Evolutionary conservation across 2,888 invertebrate genomes (phyloP).

Genomic region (Taenaris catops): DNA sequence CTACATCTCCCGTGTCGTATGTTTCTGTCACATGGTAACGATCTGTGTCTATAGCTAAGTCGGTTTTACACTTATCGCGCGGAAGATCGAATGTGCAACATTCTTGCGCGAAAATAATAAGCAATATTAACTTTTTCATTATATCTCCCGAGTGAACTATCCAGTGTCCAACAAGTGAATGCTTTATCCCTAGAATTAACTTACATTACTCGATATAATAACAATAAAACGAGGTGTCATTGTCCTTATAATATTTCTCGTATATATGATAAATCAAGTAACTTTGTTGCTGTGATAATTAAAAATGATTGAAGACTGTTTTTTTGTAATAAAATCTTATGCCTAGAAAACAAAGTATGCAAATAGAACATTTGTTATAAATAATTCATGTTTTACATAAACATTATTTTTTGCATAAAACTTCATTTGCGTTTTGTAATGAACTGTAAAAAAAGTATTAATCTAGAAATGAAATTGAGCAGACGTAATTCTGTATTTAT

Average conservation of each 20-base stretch:
- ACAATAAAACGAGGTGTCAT: constrained; percentile 9
- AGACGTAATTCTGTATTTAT: too few relatives aligned
- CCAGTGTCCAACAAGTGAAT: constrained; percentile 1
- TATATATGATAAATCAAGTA: constrained; percentile 10
- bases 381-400: background rate
- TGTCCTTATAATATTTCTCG: constrained; percentile 17
- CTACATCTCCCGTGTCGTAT: constrained; percentile 41
- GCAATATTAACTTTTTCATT: constrained; percentile 22
- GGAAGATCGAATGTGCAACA: constrained; percentile 52
- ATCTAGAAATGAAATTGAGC: too few relatives aligned
- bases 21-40: constrained; percentile 42
- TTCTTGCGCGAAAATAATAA: constrained; percentile 30
- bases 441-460: too few relatives aligned
- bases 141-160: constrained; percentile 1
- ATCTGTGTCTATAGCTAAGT: constrained; percentile 47
- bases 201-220: background rate
- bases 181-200: background rate
- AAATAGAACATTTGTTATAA: too few relatives aligned
- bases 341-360: constrained; percentile 7
- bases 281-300: constrained; percentile 9
- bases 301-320: constrained; percentile 3
- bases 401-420: too few relatives aligned
- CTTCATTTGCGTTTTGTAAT: too few relatives aligned
- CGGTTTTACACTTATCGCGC: constrained; percentile 36
- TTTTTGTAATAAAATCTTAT: constrained; percentile 5